Evolutionary conservation across 2,797 vertebrate species (phyloP).

Genomic region (Takifugu rubripes): DNA sequence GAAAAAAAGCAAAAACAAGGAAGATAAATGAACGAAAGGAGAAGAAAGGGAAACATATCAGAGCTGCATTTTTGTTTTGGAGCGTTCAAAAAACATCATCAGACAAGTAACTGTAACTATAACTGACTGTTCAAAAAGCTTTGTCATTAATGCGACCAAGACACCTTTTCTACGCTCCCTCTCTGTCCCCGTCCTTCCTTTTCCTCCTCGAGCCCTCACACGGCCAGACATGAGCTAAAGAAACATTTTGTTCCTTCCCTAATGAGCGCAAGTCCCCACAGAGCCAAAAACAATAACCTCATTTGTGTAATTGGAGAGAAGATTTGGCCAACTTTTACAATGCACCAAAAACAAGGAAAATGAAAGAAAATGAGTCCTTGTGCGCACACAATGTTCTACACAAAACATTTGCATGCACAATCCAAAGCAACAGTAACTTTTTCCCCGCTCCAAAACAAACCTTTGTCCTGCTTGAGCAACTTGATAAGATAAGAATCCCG

Average conservation of each 20-base stretch:
- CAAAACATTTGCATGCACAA: neutral
- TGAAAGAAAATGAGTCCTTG: conserved; percentile 42
- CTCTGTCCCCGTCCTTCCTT: conserved; percentile 7
- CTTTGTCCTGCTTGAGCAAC: conserved; percentile 58
- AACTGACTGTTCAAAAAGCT: no score
- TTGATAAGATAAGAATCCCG: conserved; percentile 57
- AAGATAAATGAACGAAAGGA: no score
- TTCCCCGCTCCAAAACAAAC: conserved; percentile 23
- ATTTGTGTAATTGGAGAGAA: conserved; percentile 58
- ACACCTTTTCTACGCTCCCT: neutral
- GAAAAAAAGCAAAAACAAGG: no score
- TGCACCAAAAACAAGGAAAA: conserved; percentile 17
- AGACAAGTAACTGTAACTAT: no score
- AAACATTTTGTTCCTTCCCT: conserved; percentile 34
- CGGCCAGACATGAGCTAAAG: conserved; percentile 28
- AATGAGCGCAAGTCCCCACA: conserved; percentile 49
- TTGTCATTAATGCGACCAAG: no score
- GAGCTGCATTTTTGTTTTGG: no score
- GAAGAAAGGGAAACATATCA: no score
- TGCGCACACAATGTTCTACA: conserved; percentile 19
- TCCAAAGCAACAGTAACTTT: neutral
- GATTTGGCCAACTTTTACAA: conserved; percentile 44
- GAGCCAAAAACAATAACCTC: conserved; percentile 30
- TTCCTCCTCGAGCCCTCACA: neutral
- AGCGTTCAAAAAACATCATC: no score